These are phyloP conservation scores for Elymnias hypermnestra DNA, from an alignment of 1,140 invertebrate genomes.

Conservation along the genomic window DNA sequence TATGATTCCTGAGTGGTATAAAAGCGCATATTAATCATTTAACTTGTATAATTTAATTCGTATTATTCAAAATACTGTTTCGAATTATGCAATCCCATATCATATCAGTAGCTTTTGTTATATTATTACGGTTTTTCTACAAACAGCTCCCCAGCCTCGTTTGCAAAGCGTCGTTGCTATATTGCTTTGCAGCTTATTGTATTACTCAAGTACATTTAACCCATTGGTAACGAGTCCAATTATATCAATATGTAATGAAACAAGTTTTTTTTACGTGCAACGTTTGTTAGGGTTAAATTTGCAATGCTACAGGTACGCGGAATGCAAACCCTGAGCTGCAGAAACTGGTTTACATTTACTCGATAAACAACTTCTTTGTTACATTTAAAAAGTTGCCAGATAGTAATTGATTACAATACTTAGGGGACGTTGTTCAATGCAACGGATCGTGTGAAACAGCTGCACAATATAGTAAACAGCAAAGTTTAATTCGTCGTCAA, in stretches of 20 bases:
- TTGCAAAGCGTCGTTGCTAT: constrained; percentile 9
- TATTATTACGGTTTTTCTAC: too few relatives aligned
- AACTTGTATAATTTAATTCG: too few relatives aligned
- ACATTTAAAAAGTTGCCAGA: not conserved
- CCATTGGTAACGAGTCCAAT: constrained; percentile 9
- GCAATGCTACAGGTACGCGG: constrained; percentile 49
- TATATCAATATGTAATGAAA: constrained; percentile 11
- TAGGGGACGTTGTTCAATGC: constrained; percentile 11
- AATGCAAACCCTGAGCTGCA: constrained; percentile 58
- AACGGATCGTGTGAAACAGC: constrained; percentile 7
- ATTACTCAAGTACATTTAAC: not conserved
- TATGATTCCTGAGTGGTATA: too few relatives aligned
- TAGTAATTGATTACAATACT: constrained; percentile 18
- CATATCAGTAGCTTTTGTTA: too few relatives aligned
- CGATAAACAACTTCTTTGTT: constrained; percentile 20
- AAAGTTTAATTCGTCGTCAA: constrained; percentile 8
- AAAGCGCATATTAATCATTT: too few relatives aligned
- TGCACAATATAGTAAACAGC: not conserved
- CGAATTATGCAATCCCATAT: not conserved
- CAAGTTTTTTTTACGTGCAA: constrained; percentile 21
- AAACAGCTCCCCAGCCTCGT: too few relatives aligned
- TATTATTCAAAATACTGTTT: not conserved
- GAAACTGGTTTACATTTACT: constrained; percentile 38
- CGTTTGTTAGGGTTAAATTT: constrained; percentile 29
- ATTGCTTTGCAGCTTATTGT: constrained; percentile 7